Evolutionary conservation across 2,797 vertebrate genomes (phyloP).

Genomic region (Taeniopygia guttata): DNA sequence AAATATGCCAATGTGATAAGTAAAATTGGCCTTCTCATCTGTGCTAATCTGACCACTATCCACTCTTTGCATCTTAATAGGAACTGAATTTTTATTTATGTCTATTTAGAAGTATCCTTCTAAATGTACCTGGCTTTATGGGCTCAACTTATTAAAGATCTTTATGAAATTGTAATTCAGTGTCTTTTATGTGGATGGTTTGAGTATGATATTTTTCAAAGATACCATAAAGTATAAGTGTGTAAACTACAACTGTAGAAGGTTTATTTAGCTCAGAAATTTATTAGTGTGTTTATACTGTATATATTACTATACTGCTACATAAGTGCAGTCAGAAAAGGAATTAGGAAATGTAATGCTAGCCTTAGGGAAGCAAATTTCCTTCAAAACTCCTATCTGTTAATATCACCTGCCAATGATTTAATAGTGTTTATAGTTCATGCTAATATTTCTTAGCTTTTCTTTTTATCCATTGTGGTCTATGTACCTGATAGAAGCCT

Average conservation of each 20-base stretch:
- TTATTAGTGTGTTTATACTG: neutral
- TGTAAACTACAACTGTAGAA: neutral
- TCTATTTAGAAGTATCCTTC: neutral
- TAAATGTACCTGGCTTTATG: neutral
- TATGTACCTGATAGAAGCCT: slow-evolving; percentile 14
- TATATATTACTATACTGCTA: neutral
- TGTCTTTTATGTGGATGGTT: neutral
- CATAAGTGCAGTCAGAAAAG: slow-evolving; percentile 8
- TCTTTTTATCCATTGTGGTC: slow-evolving; percentile 3
- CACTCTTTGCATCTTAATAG: neutral
- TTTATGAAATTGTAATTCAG: neutral
- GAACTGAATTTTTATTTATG: neutral
- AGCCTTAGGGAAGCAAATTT: slow-evolving; percentile 34
- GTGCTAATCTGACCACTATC: neutral
- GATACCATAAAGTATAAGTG: neutral
- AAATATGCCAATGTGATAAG: neutral
- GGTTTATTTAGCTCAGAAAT: slow-evolving; percentile 8
- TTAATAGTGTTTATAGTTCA: slow-evolving; percentile 51
- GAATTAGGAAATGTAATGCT: slow-evolving; percentile 37
- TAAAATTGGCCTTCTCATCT: neutral
- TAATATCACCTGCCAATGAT: slow-evolving; percentile 51
- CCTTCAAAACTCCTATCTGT: slow-evolving; percentile 22
- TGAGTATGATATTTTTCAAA: neutral
- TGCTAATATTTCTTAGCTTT: slow-evolving; percentile 41
- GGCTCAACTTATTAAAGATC: neutral